These are phyloP conservation scores for Actias luna DNA, from an alignment of 2,888 invertebrate species.

Conservation along the genomic window DNA sequence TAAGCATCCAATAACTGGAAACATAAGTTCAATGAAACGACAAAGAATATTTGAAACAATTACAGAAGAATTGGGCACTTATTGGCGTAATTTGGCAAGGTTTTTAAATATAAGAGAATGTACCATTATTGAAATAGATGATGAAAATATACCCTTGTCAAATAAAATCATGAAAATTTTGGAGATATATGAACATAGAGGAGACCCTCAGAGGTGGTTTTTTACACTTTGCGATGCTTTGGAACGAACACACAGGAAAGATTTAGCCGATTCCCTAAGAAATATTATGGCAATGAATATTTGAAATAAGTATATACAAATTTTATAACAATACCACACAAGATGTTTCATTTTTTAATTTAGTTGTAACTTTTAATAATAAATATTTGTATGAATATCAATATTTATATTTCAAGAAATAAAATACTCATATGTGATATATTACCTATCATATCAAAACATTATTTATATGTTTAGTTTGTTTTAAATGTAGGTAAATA, in stretches of 20 bases:
- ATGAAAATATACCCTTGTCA: constrained; percentile 35
- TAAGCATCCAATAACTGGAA: constrained; percentile 36
- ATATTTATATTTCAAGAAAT: too few relatives aligned
- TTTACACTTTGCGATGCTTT: constrained; percentile 63
- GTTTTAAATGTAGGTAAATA: too few relatives aligned
- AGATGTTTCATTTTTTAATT: too few relatives aligned
- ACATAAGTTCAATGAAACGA: constrained; percentile 47
- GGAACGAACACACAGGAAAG: constrained; percentile 59
- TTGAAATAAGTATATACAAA: constrained; percentile 24
- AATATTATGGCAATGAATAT: constrained; percentile 67
- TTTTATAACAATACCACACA: too few relatives aligned
- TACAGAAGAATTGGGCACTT: constrained; percentile 58
- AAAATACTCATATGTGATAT: too few relatives aligned
- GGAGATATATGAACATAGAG: constrained; percentile 46
- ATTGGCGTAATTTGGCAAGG: constrained; percentile 66
- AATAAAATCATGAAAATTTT: constrained; percentile 55
- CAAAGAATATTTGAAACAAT: constrained; percentile 57
- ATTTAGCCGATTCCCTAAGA: constrained; percentile 55
- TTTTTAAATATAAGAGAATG: constrained; percentile 60
- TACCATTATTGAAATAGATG: constrained; percentile 61
- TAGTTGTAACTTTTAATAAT: too few relatives aligned
- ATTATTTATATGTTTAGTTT: too few relatives aligned
- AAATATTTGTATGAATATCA: too few relatives aligned
- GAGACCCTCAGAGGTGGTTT: constrained; percentile 65
- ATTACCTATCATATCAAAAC: too few relatives aligned